These are phyloP conservation scores for Hemichromis elongatus DNA, from an alignment of 2,113 vertebrate species.

Conservation along the genomic window DNA sequence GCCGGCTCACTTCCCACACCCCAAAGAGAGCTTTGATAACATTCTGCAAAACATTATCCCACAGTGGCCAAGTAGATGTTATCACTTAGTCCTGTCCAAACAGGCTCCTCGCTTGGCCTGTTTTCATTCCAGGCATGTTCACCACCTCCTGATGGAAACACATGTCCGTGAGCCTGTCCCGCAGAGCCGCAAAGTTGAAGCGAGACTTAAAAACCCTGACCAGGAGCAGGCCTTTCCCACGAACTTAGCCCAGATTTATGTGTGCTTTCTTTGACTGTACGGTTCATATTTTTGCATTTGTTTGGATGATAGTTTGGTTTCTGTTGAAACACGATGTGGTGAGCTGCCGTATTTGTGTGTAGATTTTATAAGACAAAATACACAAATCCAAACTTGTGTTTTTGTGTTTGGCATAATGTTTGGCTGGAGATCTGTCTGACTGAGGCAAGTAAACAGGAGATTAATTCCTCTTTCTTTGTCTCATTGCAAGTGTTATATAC, in stretches of 20 bases:
- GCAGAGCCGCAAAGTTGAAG: not conserved
- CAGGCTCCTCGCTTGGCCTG: slow-evolving; percentile 43
- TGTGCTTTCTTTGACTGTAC: not conserved
- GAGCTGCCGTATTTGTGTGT: not conserved
- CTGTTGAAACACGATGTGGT: not conserved
- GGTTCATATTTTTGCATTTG: not conserved
- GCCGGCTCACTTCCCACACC: not conserved
- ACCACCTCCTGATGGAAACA: slow-evolving; percentile 40
- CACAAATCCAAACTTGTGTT: not conserved
- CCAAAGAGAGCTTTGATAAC: slow-evolving; percentile 24
- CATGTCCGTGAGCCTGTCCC: slow-evolving; percentile 16
- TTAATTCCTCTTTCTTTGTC: not conserved
- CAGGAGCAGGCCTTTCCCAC: not conserved
- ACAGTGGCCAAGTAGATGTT: slow-evolving; percentile 34
- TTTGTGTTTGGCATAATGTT: not conserved
- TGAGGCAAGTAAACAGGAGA: not conserved
- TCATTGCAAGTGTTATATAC: not conserved
- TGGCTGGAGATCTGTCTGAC: not conserved
- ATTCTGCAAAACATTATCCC: slow-evolving; percentile 36
- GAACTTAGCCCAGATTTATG: not conserved
- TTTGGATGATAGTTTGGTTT: not conserved
- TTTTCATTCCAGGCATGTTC: slow-evolving; percentile 54
- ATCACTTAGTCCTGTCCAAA: slow-evolving; percentile 56
- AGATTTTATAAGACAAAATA: not conserved
- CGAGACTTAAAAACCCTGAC: not conserved